phyloP scores from a whole-genome alignment of 2,113 vertebrate genomes.

The Ardeotis arabs region DNA sequence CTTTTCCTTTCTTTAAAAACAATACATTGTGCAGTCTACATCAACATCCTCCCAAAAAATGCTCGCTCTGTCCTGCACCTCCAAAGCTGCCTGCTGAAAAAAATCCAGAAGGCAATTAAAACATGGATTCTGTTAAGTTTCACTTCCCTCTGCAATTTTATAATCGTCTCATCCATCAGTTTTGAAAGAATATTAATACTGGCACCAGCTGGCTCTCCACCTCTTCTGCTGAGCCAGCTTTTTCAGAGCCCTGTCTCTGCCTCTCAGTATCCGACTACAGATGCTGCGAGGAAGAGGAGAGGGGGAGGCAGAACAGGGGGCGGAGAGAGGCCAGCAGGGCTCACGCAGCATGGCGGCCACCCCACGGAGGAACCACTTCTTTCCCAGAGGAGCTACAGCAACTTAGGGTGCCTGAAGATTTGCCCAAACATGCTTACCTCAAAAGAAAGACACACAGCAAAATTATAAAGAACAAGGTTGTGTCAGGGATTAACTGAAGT shows the following conservation, averaged over 20 bases:
- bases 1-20: background rate
- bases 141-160: slow-evolving; percentile 61
- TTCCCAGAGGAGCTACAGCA: background rate
- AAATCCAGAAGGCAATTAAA: slow-evolving; percentile 57
- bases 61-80: background rate
- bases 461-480: background rate
- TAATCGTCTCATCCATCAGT: slow-evolving; percentile 61
- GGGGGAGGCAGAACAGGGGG: background rate
- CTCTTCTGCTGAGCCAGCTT: slow-evolving; percentile 59
- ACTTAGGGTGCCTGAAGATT: background rate
- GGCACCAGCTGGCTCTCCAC: slow-evolving; percentile 56
- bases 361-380: background rate
- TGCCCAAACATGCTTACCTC: background rate
- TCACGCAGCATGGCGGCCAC: background rate
- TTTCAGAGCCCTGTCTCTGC: background rate
- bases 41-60: background rate
- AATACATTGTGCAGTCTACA: background rate
- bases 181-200: slow-evolving; percentile 68
- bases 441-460: background rate
- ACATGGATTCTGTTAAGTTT: slow-evolving; percentile 23
- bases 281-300: background rate
- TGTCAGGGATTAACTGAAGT: background rate
- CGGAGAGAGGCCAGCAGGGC: background rate
- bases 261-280: background rate
- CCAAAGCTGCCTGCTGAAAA: slow-evolving; percentile 24